Evolutionary conservation across 2,113 vertebrate genomes (phyloP), one percentile per base, ranked within the genome.

Genomic region (Prunella himalayana): DNA sequence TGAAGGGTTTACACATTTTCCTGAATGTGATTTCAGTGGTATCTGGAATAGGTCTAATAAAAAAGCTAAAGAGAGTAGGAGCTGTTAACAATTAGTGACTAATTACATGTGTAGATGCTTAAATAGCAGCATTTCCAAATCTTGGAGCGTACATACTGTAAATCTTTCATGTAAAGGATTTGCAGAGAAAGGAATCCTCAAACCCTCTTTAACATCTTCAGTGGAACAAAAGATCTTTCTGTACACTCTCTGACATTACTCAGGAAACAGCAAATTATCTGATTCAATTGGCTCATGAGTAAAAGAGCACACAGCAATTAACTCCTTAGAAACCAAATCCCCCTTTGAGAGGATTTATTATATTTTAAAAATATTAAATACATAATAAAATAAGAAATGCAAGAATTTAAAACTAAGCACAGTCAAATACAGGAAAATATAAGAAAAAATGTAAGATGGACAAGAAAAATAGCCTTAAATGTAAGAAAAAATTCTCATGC

Each of bases 221-320:
- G n/a, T 23, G 82, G 87, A 95, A 94, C 90, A 96, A 94, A 86
- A 88, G 91, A 89, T 87, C 81, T 91, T 86, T 91, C 86, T 91
- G 81, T 75, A 75, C 49, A 59, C 82, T 73, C 69, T 80, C 73
- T 79, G 94, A 68, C 73, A 89, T 77, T 89, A 78, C 47, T 94
- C 92, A 91, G 87, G 95, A 97, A 93, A 94, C 86, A 91, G 86
- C 77, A 93, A 85, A 94, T 96, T 82, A 93, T 93, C 73, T 64
- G 61, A 89, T 85, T 81, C 90, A 91, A 68, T 25, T 84, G 73
- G 76, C 59, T 94, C 63, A 23, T 56, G 82, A 88, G 86, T 75
- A 87, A 92, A 94, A 81, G 8, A 86, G 77, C 65, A 66, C 1
- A 2, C 54, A 83, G 37, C 42, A 45, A 61, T 92, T 94, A 92